These are phyloP conservation scores for Metalampra italica DNA, from an alignment of 2,888 invertebrate species.

Conservation along the genomic window DNA sequence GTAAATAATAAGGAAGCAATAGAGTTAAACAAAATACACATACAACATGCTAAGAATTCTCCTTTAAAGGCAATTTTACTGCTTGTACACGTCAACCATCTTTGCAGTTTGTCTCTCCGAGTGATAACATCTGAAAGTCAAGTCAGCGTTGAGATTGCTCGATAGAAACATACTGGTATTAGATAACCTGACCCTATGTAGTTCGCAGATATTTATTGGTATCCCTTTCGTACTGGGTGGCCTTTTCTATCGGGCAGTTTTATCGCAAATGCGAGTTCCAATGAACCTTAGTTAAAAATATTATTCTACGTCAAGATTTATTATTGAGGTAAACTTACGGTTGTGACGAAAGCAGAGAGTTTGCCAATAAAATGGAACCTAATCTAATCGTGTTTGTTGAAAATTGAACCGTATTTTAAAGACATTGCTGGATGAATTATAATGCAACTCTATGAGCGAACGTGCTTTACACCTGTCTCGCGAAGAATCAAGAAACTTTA, in stretches of 20 bases:
- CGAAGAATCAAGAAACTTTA: constrained; percentile 62
- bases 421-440: constrained; percentile 31
- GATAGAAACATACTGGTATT: constrained; percentile 42
- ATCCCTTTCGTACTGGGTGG: constrained; percentile 43
- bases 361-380: constrained; percentile 51
- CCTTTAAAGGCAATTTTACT: constrained; percentile 25
- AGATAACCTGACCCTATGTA: constrained; percentile 37
- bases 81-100: constrained; percentile 32
- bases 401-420: constrained; percentile 39
- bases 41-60: constrained; percentile 16
- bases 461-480: constrained; percentile 60
- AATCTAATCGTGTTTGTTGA: constrained; percentile 23
- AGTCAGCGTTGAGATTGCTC: constrained; percentile 31
- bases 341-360: constrained; percentile 53
- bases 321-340: constrained; percentile 16
- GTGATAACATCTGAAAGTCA: constrained; percentile 35
- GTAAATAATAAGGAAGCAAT: constrained; percentile 4
- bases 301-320: constrained; percentile 22
- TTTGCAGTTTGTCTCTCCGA: constrained; percentile 40
- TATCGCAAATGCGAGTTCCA: constrained; percentile 24
- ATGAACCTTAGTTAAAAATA: constrained; percentile 28
- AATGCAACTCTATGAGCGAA: constrained; percentile 23
- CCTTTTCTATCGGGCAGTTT: constrained; percentile 31
- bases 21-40: constrained; percentile 17
- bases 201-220: constrained; percentile 37